Conservation (phyloP, 2,888 invertebrate species). For the Macaria notata region DNA sequence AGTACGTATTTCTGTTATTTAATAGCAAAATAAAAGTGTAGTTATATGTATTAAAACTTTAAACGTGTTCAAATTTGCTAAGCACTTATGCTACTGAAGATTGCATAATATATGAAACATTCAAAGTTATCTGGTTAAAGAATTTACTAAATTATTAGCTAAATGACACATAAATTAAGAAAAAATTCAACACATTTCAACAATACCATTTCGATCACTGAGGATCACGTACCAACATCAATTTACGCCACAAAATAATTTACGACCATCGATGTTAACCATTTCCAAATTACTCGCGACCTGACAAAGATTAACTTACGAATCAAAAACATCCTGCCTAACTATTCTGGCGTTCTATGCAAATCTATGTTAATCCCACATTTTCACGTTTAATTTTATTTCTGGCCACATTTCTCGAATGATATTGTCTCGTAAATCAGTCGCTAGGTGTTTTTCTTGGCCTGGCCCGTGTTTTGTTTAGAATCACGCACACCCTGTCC, state of each 20-base stretch:
- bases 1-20: no score
- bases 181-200: no score
- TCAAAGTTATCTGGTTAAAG: no score
- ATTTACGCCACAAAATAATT: conserved; percentile 2
- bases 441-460: conserved; percentile 78
- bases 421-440: conserved; percentile 80
- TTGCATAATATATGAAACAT: no score
- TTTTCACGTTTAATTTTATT: conserved; percentile 74
- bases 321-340: conserved; percentile 28
- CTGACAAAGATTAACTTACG: conserved; percentile 17
- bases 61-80: no score
- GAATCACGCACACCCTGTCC: conserved; percentile 78
- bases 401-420: conserved; percentile 74
- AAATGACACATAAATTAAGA: no score
- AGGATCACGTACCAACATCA: no score
- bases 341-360: conserved; percentile 44
- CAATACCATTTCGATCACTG: no score
- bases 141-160: no score
- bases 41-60: no score
- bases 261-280: conserved; percentile 10
- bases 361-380: conserved; percentile 65
- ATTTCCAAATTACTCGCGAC: conserved; percentile 9
- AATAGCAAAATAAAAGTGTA: no score
- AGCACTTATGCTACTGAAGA: no score
- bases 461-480: conserved; percentile 75